Conservation (phyloP, 1,140 invertebrate species). For the Lucilia cuprina region DNA sequence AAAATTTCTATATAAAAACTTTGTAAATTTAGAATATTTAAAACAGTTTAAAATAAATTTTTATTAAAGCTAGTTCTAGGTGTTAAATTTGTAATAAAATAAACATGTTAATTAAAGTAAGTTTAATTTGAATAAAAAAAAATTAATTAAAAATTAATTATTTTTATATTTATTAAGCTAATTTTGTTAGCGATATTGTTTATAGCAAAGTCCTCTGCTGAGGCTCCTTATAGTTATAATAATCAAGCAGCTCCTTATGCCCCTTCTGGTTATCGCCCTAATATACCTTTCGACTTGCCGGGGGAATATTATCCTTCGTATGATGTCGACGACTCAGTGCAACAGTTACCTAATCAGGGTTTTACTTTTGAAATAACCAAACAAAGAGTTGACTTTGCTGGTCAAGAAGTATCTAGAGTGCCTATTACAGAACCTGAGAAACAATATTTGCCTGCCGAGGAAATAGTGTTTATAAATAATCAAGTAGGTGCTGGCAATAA, state of each 20-base stretch:
- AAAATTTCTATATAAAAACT: slow-evolving; percentile 3
- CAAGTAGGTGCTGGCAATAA: background rate
- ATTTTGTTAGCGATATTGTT: background rate
- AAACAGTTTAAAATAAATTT: background rate
- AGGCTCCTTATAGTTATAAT: background rate
- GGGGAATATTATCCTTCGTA: slow-evolving; percentile 37
- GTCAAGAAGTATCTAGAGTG: slow-evolving; percentile 22
- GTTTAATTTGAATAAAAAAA: slow-evolving; percentile 2
- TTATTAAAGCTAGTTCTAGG: background rate
- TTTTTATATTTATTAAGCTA: background rate
- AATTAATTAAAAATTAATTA: slow-evolving; percentile 1
- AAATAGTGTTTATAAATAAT: slow-evolving; percentile 9
- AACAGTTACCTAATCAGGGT: background rate
- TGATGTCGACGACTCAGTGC: background rate
- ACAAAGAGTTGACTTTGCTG: slow-evolving; percentile 46
- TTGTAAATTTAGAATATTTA: slow-evolving; percentile 3
- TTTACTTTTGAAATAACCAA: slow-evolving; percentile 48
- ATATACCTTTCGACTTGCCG: slow-evolving; percentile 50
- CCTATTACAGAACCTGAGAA: slow-evolving; percentile 21
- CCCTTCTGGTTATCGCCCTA: slow-evolving; percentile 52
- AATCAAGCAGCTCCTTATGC: slow-evolving; percentile 46
- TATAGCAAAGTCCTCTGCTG: background rate
- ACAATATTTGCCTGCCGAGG: slow-evolving; percentile 25
- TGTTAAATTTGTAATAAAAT: background rate
- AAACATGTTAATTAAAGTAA: slow-evolving; percentile 8